Conservation (phyloP, 2,113 vertebrate species). For the Ardeotis arabs region DNA sequence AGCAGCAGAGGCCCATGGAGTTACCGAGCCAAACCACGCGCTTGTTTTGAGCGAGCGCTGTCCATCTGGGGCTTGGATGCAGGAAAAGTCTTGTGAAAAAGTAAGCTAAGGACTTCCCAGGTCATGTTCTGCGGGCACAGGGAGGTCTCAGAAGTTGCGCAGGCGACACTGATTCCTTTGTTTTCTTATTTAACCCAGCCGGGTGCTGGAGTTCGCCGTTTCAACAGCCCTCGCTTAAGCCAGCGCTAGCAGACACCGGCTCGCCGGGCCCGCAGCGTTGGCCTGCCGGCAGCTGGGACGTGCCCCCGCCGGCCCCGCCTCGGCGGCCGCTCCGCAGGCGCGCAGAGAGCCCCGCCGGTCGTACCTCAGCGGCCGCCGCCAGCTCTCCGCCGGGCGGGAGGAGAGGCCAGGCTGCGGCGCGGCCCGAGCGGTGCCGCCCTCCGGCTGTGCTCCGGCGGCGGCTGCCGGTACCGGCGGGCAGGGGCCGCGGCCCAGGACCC, state of each 20-base stretch:
- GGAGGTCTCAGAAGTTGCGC: too few species aligned
- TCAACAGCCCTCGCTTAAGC: not conserved
- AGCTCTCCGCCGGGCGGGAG: not conserved
- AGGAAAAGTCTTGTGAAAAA: not conserved
- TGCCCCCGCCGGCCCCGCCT: too few species aligned
- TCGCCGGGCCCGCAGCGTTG: not conserved
- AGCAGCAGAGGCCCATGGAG: accelerated
- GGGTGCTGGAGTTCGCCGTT: accelerated
- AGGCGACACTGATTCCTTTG: accelerated
- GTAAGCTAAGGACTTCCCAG: not conserved
- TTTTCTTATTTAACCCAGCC: too few species aligned
- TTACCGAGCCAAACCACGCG: accelerated
- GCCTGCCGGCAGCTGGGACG: not conserved
- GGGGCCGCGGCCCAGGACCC: too few species aligned
- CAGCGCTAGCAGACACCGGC: not conserved
- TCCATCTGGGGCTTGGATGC: accelerated
- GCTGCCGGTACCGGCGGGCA: not conserved
- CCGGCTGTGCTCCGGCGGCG: not conserved
- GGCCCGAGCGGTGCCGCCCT: not conserved
- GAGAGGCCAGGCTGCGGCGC: not conserved
- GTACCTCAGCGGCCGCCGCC: not conserved
- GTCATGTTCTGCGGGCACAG: accelerated
- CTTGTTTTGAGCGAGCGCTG: accelerated
- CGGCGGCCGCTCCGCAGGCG: too few species aligned
- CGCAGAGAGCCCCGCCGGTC: too few species aligned